phyloP scores from a whole-genome alignment of 2,888 invertebrate species.

The Cosmia pyralina region DNA sequence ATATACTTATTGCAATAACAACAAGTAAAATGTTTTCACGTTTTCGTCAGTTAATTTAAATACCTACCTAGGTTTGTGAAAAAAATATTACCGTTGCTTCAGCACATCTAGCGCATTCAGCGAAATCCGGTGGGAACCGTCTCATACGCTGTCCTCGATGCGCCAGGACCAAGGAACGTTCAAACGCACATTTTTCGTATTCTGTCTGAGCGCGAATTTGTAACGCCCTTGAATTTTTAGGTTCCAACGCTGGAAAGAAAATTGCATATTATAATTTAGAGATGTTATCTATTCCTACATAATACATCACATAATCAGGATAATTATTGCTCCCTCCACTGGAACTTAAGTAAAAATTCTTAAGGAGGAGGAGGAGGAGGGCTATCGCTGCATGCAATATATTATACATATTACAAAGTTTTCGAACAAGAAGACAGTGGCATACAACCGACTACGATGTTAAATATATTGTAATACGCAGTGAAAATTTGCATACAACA shows the following conservation, averaged over 20 bases:
- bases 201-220: constrained; percentile 85
- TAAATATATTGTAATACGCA: too few species aligned
- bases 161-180: constrained; percentile 81
- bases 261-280: not conserved
- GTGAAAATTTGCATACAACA: too few species aligned
- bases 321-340: too few species aligned
- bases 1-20: too few species aligned
- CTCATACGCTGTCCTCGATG: constrained; percentile 77
- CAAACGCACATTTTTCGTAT: constrained; percentile 85
- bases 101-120: constrained; percentile 82
- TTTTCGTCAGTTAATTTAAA: too few species aligned
- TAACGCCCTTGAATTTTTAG: constrained; percentile 81
- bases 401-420: not conserved
- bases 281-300: not conserved
- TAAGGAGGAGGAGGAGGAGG: too few species aligned
- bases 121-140: constrained; percentile 80
- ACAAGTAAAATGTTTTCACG: too few species aligned
- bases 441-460: not conserved
- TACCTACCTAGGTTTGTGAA: too few species aligned
- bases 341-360: too few species aligned
- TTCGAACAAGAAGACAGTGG: not conserved
- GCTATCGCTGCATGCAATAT: too few species aligned
- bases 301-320: not conserved
- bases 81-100: constrained; percentile 76
- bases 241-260: constrained; percentile 78